A percentile compares a stretch with the other conserved stretches of the same genome.
Evolutionary conservation across 2,113 vertebrate species (phyloP).

Genomic region (Tragelaphus buxtoni): DNA sequence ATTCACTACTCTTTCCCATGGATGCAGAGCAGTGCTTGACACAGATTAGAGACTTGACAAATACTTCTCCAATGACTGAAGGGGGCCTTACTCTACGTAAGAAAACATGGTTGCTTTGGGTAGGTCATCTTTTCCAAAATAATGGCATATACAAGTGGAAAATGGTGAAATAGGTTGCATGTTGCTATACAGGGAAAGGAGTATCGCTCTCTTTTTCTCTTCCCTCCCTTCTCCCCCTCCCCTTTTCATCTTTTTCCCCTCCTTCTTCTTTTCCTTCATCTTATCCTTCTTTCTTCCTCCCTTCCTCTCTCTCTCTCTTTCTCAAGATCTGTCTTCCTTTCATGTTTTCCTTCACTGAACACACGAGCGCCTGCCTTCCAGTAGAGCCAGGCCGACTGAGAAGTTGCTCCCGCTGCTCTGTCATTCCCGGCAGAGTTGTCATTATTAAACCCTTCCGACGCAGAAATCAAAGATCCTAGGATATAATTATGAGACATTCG

Average conservation of each 20-base stretch:
- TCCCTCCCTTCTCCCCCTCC: neutral
- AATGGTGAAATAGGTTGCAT: neutral
- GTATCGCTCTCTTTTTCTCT: neutral
- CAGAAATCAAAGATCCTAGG: neutral
- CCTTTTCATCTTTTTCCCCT: neutral
- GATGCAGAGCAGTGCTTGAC: neutral
- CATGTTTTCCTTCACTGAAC: neutral
- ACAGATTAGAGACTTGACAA: neutral
- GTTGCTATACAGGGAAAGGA: neutral
- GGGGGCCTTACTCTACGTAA: neutral
- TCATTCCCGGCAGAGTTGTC: neutral
- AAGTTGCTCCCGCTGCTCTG: neutral
- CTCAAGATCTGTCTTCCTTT: neutral
- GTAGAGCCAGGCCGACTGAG: neutral
- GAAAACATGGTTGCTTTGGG: neutral
- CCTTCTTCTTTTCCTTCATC: neutral
- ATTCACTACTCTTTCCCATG: neutral
- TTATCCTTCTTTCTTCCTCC: neutral
- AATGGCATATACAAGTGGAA: neutral
- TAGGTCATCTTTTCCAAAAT: neutral
- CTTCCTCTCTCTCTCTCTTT: no score
- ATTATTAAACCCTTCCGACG: neutral
- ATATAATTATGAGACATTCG: neutral
- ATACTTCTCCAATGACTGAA: neutral
- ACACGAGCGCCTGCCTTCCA: neutral